phyloP scores from a whole-genome alignment of 2,888 invertebrate genomes.

The Ophonus ardosiacus region DNA sequence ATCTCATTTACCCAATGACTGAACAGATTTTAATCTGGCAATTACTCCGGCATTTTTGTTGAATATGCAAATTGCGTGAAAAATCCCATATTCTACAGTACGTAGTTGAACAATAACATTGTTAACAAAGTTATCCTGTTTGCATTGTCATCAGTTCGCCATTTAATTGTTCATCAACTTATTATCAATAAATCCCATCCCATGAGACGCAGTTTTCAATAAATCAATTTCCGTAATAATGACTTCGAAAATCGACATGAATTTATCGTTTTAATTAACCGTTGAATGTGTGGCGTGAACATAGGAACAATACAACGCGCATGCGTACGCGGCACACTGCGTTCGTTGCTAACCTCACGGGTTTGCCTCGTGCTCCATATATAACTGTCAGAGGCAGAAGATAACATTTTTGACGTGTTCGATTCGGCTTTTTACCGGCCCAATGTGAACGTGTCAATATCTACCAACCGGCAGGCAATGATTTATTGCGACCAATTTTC shows the following conservation, averaged over 20 bases:
- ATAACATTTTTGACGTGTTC: constrained; percentile 58
- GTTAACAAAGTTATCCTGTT: constrained; percentile 8
- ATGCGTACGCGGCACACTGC: not conserved
- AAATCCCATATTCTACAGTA: not conserved
- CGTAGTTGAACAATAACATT: not conserved
- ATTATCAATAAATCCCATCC: constrained; percentile 43
- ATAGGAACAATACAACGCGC: not conserved
- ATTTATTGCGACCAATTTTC: constrained; percentile 41
- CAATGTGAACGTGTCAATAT: constrained; percentile 39
- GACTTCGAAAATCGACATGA: constrained; percentile 45
- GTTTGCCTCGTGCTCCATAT: constrained; percentile 32
- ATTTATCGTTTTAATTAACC: constrained; percentile 50
- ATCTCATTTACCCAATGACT: not conserved
- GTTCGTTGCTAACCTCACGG: constrained; percentile 3
- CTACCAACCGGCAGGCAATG: not conserved
- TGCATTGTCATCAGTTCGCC: not conserved
- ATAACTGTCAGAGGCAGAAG: constrained; percentile 59
- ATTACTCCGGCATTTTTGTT: not conserved
- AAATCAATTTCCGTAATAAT: constrained; percentile 42
- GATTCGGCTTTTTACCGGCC: constrained; percentile 54
- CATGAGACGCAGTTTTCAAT: constrained; percentile 24
- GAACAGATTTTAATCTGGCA: not conserved
- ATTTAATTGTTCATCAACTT: constrained; percentile 42
- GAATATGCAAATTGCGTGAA: not conserved
- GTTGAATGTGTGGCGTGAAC: not conserved